These are phyloP conservation scores for Trachurus trachurus DNA, from an alignment of 2,797 vertebrate genomes.

Conservation along the genomic window DNA sequence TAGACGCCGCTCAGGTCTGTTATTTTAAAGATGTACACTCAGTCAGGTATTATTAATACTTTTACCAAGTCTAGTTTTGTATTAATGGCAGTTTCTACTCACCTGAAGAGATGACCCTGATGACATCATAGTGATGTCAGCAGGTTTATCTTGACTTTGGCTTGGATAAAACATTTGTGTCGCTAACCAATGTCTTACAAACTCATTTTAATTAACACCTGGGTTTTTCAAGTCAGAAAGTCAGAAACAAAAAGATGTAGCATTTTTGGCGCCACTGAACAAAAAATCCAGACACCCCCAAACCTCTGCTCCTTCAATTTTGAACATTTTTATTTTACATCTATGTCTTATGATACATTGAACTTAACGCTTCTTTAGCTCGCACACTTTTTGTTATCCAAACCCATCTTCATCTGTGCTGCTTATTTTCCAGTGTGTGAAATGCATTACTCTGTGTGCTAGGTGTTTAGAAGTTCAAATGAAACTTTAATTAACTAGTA, in stretches of 20 bases:
- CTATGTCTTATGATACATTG: not conserved
- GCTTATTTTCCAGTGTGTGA: not conserved
- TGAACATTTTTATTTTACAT: not conserved
- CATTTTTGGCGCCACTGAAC: not conserved
- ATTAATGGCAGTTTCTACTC: not conserved
- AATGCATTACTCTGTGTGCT: slow-evolving; percentile 3
- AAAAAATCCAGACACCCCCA: not conserved
- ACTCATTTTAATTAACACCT: too few species aligned
- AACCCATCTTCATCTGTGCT: not conserved
- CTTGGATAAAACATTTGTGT: not conserved
- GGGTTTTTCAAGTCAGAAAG: not conserved
- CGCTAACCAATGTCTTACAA: not conserved
- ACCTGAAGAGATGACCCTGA: not conserved
- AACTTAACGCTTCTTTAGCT: not conserved
- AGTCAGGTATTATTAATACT: not conserved
- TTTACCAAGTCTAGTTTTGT: not conserved
- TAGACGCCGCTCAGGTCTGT: slow-evolving; percentile 6
- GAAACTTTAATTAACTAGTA: slow-evolving; percentile 18
- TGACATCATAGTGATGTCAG: slow-evolving; percentile 1
- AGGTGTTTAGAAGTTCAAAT: slow-evolving; percentile 17
- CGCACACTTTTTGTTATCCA: not conserved
- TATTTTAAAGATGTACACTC: not conserved
- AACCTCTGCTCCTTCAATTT: not conserved
- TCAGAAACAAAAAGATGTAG: not conserved
- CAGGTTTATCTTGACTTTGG: not conserved